Evolutionary conservation across 30 jellyfish, hydroid and myxozoan species (phyloP).

Genomic region (Phacellophora camtschatica): DNA sequence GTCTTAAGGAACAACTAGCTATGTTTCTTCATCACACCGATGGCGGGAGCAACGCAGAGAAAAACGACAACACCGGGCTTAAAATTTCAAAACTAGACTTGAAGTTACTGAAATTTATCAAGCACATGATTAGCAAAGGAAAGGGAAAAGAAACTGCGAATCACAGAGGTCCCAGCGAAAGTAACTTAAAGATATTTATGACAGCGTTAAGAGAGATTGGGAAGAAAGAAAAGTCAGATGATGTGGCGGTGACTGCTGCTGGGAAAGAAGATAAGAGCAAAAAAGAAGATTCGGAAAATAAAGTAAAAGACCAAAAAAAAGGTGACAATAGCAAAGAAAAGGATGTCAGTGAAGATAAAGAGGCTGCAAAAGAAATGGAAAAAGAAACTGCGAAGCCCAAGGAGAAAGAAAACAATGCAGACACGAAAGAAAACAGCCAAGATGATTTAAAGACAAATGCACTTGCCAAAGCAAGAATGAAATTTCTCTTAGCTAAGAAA

Average conservation of each 20-base stretch:
- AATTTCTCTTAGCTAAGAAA: not conserved
- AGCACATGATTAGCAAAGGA: constrained; percentile 41
- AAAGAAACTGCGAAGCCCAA: not conserved
- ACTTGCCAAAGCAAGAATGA: not conserved
- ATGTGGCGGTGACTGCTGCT: not conserved
- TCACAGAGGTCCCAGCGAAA: constrained; percentile 15
- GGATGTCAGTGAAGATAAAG: constrained; percentile 1
- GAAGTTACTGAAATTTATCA: constrained; percentile 44
- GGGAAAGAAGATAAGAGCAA: not conserved
- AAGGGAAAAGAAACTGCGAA: not conserved
- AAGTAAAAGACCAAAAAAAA: not conserved
- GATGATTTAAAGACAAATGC: not conserved
- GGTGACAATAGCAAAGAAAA: not conserved
- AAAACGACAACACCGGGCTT: not conserved
- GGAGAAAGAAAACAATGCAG: not conserved
- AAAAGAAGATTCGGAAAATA: not conserved
- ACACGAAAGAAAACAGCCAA: not conserved
- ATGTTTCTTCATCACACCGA: constrained; percentile 2
- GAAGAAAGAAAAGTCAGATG: not conserved
- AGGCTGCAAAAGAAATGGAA: not conserved
- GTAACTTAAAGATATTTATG: constrained; percentile 16
- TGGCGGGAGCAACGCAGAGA: not conserved
- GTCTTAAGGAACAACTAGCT: constrained; percentile 13
- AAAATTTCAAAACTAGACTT: constrained; percentile 21
- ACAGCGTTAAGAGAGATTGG: constrained; percentile 29